Evolutionary conservation across 2,888 invertebrate species (phyloP).

Genomic region (Luperina nickerlii): DNA sequence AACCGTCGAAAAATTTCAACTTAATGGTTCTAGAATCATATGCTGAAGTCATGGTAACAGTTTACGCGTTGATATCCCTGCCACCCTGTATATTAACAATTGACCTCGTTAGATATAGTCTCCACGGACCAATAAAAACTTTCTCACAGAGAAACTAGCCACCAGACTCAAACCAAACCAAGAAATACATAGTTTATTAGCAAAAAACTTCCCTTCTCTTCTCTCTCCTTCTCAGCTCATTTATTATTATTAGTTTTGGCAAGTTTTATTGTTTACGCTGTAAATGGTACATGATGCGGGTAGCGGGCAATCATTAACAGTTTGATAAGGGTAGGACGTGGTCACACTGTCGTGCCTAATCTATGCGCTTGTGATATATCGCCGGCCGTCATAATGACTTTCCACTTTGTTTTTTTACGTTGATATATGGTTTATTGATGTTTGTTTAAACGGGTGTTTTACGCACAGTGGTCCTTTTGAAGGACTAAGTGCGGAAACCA

Average conservation of each 20-base stretch:
- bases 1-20: too few species aligned
- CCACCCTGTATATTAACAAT: background rate
- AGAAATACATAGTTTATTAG: conserved; percentile 28
- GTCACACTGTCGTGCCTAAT: conserved; percentile 49
- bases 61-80: too few species aligned
- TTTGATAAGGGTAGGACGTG: conserved; percentile 63
- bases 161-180: background rate
- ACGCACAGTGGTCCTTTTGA: too few species aligned
- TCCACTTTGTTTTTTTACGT: conserved; percentile 55
- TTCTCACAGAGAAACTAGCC: background rate
- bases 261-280: conserved; percentile 60
- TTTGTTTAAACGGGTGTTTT: conserved; percentile 17
- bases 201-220: background rate
- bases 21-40: too few species aligned
- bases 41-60: too few species aligned
- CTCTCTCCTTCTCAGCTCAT: conserved; percentile 25
- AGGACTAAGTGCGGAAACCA: too few species aligned
- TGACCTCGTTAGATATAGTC: background rate
- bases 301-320: conserved; percentile 59
- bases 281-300: conserved; percentile 52
- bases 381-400: conserved; percentile 54
- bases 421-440: conserved; percentile 52
- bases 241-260: conserved; percentile 52
- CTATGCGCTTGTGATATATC: conserved; percentile 50
- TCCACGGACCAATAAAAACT: conserved; percentile 13